Percentiles rank a stretch among this genome's conserved stretches.
These are phyloP conservation scores for Isichthys henryi DNA, from an alignment of 2,113 vertebrate species.

Conservation along the genomic window DNA sequence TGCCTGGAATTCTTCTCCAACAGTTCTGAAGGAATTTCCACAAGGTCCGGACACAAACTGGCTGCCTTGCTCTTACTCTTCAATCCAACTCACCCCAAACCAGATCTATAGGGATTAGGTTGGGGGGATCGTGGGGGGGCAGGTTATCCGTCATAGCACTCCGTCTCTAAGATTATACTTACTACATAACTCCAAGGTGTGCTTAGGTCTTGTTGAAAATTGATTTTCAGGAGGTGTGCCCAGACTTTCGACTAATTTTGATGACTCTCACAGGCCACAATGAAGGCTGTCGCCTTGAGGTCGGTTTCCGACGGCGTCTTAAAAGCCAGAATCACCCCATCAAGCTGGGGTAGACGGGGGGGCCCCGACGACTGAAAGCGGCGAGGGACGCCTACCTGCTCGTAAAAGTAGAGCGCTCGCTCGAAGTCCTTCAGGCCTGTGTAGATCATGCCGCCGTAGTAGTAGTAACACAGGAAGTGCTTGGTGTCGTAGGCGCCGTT, in stretches of 20 bases:
- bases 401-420: slow-evolving; percentile 97
- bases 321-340: not conserved
- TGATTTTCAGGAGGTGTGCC: not conserved
- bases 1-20: not conserved
- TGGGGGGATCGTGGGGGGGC: not conserved
- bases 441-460: slow-evolving; percentile 98
- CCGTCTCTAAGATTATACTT: not conserved
- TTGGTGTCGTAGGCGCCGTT: slow-evolving; percentile 97
- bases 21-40: not conserved
- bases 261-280: not conserved
- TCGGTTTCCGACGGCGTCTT: not conserved
- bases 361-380: not conserved
- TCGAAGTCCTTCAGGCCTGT: slow-evolving; percentile 99
- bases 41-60: not conserved
- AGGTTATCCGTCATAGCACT: not conserved
- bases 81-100: not conserved
- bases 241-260: not conserved
- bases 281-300: not conserved
- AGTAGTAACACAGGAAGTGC: slow-evolving; percentile 98
- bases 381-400: slow-evolving; percentile 69
- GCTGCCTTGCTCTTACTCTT: not conserved
- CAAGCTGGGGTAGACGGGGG: not conserved
- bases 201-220: not conserved
- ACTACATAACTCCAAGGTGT: not conserved
- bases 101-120: not conserved